Percentiles rank a stretch among this genome's conserved stretches.
Conservation (phyloP, 2,888 invertebrate genomes). For the Didymodactylos carnosus region DNA sequence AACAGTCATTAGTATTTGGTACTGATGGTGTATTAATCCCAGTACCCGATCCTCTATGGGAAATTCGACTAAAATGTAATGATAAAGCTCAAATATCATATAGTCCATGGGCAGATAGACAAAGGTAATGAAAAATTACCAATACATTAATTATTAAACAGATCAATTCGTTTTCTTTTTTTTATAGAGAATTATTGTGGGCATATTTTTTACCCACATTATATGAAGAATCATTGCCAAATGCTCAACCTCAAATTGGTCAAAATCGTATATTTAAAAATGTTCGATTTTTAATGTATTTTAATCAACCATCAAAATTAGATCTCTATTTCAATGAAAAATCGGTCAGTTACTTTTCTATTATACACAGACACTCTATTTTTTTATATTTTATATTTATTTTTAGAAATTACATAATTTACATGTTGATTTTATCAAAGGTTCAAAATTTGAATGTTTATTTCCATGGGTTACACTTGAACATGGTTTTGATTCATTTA, state of each 20-base stretch:
- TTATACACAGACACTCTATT: not conserved
- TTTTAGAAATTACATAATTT: not conserved
- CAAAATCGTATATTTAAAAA: conserved; percentile 37
- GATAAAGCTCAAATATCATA: conserved; percentile 90
- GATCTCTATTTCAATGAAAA: not conserved
- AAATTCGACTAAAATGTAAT: conserved; percentile 43
- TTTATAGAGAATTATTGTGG: conserved; percentile 55
- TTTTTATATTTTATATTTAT: not conserved
- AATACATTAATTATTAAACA: not conserved
- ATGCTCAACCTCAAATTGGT: conserved; percentile 61
- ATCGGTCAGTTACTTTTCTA: not conserved
- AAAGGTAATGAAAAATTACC: conserved; percentile 41
- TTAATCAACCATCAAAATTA: not conserved
- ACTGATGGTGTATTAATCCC: not conserved
- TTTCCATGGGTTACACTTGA: conserved; percentile 33
- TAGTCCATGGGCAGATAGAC: conserved; percentile 95
- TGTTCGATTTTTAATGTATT: not conserved
- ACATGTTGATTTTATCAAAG: not conserved
- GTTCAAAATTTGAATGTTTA: not conserved
- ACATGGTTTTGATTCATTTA: conserved; percentile 68
- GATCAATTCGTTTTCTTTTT: not conserved
- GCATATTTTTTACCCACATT: conserved; percentile 65
- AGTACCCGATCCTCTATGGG: not conserved
- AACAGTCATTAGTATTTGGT: no score
- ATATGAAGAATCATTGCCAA: conserved; percentile 39